Base-by-base conservation (phyloP, 2,797 vertebrate genomes). In the Macropus fuliginosus region DNA sequence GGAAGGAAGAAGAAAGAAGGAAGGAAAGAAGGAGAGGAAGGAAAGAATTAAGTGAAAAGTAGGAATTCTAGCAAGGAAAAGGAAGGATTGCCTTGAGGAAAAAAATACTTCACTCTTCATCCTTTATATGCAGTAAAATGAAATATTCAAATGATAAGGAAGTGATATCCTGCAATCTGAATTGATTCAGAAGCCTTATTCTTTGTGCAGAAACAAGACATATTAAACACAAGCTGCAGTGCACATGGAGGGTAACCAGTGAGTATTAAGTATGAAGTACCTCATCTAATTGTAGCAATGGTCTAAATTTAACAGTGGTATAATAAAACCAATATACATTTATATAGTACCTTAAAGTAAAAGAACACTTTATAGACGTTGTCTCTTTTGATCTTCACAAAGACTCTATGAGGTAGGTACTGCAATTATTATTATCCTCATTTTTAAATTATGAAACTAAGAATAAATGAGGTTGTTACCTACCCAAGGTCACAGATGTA, bases 61-160 rank as follows among this genome's bases (percentile, higher is more conserved):
- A 46, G 6, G n/a, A 81, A 81, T n/a, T 81, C 40, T 81, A 81
- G 31, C 2, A 81, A 46, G 40, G 11, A 92, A 96, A 81, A 92
- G 21, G n/a, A 1, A 93, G 5, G 96, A 97, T 95, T 56, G 97
- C 92, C 95, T 96, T 96, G 94, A 97, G n/a, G 56, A 97, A 98
- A 97, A 98, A 98, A 96, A 98, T 98, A 91, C 97, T 97, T 98
- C 97, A 96, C 54, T 98, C 97, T 95, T 97, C 92, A 95, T 34
- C 46, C 4, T 52, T 93, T 87, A 55, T 14, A 56, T 56, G 34
- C 0, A 31, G 27, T 46, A 81, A 3, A 93, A 66, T 40, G 54
- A 18, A 93, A 81, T 55, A 55, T 28, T 28, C 27, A 87, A 4
- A 81, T n/a, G 81, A 28, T 50, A 46, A 4, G 13, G 31, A 93